These are phyloP conservation scores for Nothoprocta perdicaria DNA, from an alignment of 2,113 vertebrate genomes.

Conservation along the genomic window DNA sequence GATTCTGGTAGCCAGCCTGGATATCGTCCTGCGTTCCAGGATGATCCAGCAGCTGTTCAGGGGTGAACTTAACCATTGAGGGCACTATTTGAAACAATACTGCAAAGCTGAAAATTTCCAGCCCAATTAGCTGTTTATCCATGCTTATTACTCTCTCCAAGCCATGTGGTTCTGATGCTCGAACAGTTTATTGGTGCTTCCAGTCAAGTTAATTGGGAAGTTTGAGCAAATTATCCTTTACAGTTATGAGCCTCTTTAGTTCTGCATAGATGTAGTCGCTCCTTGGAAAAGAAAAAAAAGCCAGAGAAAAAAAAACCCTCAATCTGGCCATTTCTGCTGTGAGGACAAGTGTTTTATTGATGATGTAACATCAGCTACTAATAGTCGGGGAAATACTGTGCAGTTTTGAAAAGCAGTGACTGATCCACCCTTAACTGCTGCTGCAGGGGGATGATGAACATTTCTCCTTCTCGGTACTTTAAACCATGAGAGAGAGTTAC, in stretches of 20 bases:
- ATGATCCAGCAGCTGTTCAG: background rate
- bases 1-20: background rate
- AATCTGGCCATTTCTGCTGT: background rate
- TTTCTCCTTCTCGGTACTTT: background rate
- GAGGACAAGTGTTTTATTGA: background rate
- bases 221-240: background rate
- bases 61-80: background rate
- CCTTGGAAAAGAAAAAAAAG: background rate
- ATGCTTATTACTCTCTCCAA: background rate
- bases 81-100: background rate
- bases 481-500: background rate
- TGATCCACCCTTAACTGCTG: background rate
- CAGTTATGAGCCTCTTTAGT: background rate
- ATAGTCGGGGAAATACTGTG: fast-evolving
- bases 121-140: background rate
- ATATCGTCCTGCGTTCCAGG: background rate
- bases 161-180: background rate
- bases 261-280: fast-evolving
- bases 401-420: background rate
- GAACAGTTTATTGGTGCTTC: background rate
- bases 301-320: background rate
- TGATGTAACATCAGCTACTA: fast-evolving
- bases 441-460: background rate
- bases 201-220: background rate
- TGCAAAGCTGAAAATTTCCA: background rate